A percentile compares a stretch with the other conserved stretches of the same genome.
phyloP scores from a whole-genome alignment of 2,888 invertebrate genomes.

The Asteroscopus sphinx region DNA sequence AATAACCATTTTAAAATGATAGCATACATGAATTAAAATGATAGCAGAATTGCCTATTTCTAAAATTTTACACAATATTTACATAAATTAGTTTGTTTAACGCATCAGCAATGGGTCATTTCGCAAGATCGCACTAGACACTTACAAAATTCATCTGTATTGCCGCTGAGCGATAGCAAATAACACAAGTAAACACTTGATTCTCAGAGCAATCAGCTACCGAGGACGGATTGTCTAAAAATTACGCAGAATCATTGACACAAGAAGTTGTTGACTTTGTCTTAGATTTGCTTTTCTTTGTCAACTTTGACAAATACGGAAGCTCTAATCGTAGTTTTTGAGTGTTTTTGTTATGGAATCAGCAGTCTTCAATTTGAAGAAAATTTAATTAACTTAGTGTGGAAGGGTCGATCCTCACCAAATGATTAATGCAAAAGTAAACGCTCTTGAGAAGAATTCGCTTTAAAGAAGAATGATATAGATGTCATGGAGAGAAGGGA shows the following conservation, averaged over 20 bases:
- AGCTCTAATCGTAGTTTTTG: not conserved
- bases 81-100: constrained; percentile 74
- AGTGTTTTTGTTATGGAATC: too few relatives aligned
- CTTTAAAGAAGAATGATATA: too few relatives aligned
- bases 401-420: too few relatives aligned
- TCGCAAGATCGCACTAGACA: constrained; percentile 55
- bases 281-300: constrained; percentile 23
- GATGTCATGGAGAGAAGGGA: too few relatives aligned
- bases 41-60: constrained; percentile 21
- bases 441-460: too few relatives aligned
- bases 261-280: constrained; percentile 35
- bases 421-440: too few relatives aligned
- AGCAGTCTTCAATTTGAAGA: too few relatives aligned
- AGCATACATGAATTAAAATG: not conserved
- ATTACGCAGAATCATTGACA: constrained; percentile 37
- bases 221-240: constrained; percentile 51
- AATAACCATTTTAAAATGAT: too few relatives aligned
- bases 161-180: constrained; percentile 60
- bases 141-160: constrained; percentile 67
- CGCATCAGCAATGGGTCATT: constrained; percentile 57
- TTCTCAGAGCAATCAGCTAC: constrained; percentile 49
- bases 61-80: constrained; percentile 73
- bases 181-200: constrained; percentile 57
- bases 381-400: too few relatives aligned
- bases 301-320: not conserved